These are phyloP conservation scores for Actinia tenebrosa DNA, from an alignment of 64 coral and sea anemone genomes.

Conservation along the genomic window DNA sequence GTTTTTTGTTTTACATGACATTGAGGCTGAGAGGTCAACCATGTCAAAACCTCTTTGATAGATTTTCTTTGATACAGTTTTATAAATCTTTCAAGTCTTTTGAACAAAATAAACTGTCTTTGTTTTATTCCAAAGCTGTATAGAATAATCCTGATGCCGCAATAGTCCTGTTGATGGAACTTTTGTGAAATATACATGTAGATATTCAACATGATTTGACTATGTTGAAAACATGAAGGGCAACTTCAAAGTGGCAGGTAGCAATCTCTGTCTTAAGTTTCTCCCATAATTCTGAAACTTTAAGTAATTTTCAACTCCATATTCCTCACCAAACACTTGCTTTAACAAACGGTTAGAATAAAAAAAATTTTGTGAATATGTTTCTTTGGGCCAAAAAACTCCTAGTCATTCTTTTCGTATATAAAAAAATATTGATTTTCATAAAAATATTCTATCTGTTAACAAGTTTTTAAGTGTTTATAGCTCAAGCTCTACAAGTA, in stretches of 20 bases:
- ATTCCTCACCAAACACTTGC: not conserved
- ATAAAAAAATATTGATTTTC: not conserved
- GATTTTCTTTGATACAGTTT: not conserved
- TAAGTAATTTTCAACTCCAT: no score
- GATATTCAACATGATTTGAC: no score
- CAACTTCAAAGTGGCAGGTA: not conserved
- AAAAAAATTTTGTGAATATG: no score
- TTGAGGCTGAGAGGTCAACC: not conserved
- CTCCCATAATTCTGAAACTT: no score
- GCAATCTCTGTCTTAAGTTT: no score
- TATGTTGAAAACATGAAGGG: not conserved
- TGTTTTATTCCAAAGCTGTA: constrained; percentile 19
- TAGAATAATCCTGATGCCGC: constrained; percentile 7
- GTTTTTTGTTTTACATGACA: not conserved
- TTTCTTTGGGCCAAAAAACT: no score
- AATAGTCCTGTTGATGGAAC: constrained; percentile 7
- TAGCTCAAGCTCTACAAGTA: not conserved
- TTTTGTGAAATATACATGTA: not conserved
- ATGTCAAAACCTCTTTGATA: not conserved
- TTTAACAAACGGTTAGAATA: no score
- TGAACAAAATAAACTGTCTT: constrained; percentile 5
- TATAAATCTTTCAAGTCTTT: constrained; percentile 4
- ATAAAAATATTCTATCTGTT: not conserved
- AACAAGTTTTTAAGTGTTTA: not conserved
- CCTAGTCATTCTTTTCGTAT: no score